These are phyloP conservation scores for Acanthosoma haemorrhoidale DNA, from an alignment of 2,888 invertebrate species.

Conservation along the genomic window DNA sequence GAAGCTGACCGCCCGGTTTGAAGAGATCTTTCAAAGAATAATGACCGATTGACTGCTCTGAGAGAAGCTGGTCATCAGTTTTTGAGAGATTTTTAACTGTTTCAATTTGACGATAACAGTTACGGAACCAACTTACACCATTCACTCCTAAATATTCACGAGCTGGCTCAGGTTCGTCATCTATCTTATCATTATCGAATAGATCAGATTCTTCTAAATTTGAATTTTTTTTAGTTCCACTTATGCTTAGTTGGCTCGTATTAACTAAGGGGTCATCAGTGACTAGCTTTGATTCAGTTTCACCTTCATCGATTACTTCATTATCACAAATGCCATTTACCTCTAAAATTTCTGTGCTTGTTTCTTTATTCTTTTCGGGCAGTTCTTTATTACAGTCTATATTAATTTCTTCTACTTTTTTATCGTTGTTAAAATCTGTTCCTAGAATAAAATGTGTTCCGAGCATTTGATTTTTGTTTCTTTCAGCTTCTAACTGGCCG, in stretches of 20 bases:
- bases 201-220: neutral
- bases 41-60: neutral
- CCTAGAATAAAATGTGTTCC: conserved; percentile 1
- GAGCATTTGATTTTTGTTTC: neutral
- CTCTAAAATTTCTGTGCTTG: too few relatives aligned
- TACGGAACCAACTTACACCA: neutral
- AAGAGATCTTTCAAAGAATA: neutral
- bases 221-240: neutral
- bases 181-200: neutral
- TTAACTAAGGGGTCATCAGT: too few relatives aligned
- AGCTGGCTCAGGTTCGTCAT: neutral
- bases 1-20: neutral
- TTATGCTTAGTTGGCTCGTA: neutral
- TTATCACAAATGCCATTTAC: too few relatives aligned
- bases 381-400: neutral
- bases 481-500: neutral
- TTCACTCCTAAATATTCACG: neutral
- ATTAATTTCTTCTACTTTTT: neutral
- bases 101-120: neutral
- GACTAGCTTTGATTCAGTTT: neutral
- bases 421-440: neutral
- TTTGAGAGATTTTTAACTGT: neutral
- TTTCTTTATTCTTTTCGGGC: neutral
- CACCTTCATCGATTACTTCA: neutral
- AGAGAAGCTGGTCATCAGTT: neutral